These are phyloP conservation scores for Potamilus streckersoni DNA, from an alignment of 1,140 invertebrate species.

Conservation along the genomic window DNA sequence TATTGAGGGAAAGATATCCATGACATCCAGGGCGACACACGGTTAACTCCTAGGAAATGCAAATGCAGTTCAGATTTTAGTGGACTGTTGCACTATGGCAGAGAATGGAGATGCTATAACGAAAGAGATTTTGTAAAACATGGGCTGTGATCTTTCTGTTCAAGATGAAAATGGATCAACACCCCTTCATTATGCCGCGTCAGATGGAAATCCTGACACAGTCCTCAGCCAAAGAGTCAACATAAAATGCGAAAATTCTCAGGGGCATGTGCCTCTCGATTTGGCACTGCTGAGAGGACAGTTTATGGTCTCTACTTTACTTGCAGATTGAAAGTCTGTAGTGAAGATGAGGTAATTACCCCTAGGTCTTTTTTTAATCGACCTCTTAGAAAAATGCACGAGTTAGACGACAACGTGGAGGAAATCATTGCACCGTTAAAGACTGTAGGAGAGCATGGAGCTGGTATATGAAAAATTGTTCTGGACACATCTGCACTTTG, in stretches of 20 bases:
- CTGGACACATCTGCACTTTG: conserved; percentile 8
- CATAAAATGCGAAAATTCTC: not conserved
- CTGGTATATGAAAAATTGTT: not conserved
- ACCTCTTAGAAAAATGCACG: not conserved
- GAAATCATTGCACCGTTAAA: not conserved
- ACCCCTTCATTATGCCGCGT: conserved; percentile 18
- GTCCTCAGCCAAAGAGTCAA: not conserved
- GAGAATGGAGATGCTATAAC: conserved; percentile 8
- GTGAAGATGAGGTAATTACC: conserved; percentile 5
- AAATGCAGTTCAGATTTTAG: not conserved
- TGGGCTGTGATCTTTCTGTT: not conserved
- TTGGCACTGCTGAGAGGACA: conserved; percentile 12
- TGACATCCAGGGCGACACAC: not conserved
- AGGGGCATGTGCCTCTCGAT: conserved; percentile 1
- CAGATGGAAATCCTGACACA: conserved; percentile 13
- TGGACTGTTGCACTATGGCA: conserved; percentile 3
- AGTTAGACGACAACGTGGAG: conserved; percentile 1
- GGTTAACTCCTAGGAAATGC: conserved; percentile 5
- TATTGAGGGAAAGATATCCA: conserved; percentile 2
- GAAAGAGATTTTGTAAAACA: not conserved
- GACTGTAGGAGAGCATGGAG: not conserved
- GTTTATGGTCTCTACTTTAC: not conserved
- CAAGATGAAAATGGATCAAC: conserved; percentile 1
- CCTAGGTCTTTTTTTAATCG: not conserved
- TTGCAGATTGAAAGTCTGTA: not conserved